Conservation (phyloP, 2,797 vertebrate species). For the Telmatherina bonti region DNA sequence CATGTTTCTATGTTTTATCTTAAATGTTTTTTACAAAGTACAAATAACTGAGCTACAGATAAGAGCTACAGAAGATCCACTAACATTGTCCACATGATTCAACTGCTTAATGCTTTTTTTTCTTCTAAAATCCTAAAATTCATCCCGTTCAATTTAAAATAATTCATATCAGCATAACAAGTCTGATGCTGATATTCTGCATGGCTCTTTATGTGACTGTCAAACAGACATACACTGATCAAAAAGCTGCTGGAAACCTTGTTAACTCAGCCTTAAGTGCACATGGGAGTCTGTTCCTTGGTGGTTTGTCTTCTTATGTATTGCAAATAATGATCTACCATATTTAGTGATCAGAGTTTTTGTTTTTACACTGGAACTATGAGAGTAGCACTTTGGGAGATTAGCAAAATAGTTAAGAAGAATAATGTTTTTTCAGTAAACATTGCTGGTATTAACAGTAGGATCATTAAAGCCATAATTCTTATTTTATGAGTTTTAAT, state of each 20-base stretch:
- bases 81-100: background rate
- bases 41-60: background rate
- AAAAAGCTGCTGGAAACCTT: slow-evolving; percentile 18
- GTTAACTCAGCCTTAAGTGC: slow-evolving; percentile 7
- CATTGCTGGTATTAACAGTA: too few species aligned
- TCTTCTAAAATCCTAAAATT: background rate
- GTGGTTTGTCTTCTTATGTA: too few species aligned
- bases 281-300: background rate
- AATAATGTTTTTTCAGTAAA: too few species aligned
- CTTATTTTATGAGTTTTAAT: too few species aligned
- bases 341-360: too few species aligned
- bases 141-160: background rate
- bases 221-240: slow-evolving; percentile 18
- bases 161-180: background rate
- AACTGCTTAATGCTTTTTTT: background rate
- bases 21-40: background rate
- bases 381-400: too few species aligned
- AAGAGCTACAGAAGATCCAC: background rate
- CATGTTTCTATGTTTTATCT: too few species aligned
- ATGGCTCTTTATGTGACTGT: background rate
- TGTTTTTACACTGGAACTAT: background rate
- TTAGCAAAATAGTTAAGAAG: too few species aligned
- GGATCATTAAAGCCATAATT: too few species aligned
- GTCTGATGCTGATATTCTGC: background rate
- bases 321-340: background rate